These are phyloP conservation scores for Deilephila porcellus DNA, from an alignment of 2,888 invertebrate genomes.

Conservation along the genomic window DNA sequence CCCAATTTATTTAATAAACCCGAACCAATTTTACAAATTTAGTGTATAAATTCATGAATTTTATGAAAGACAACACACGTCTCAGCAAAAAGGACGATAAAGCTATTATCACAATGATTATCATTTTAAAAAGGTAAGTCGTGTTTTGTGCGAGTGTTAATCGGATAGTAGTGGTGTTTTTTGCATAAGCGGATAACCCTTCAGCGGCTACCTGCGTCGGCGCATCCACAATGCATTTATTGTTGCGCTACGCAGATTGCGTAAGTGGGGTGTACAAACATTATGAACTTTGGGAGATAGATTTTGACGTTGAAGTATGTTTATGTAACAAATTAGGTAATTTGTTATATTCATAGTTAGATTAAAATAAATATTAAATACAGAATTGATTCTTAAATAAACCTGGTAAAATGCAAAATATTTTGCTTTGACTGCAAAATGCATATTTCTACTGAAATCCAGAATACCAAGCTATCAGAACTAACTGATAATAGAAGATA, in stretches of 20 bases:
- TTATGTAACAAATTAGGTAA: too few relatives aligned
- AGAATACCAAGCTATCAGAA: too few relatives aligned
- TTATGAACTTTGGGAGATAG: conserved; percentile 45
- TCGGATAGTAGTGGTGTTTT: conserved; percentile 78
- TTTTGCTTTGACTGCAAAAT: too few relatives aligned
- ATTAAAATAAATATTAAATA: too few relatives aligned
- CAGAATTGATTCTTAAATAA: too few relatives aligned
- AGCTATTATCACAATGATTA: conserved; percentile 63
- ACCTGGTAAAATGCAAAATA: too few relatives aligned
- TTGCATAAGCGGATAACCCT: conserved; percentile 85
- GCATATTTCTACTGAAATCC: too few relatives aligned
- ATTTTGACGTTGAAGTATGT: conserved; percentile 33
- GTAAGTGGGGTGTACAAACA: conserved; percentile 64
- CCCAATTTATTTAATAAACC: background rate
- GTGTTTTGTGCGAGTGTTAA: conserved; percentile 76
- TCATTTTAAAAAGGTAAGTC: conserved; percentile 65
- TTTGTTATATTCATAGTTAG: too few relatives aligned
- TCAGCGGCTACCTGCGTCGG: conserved; percentile 73
- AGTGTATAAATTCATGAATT: background rate
- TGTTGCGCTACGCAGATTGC: conserved; percentile 64
- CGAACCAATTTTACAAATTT: background rate
- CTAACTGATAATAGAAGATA: too few relatives aligned
- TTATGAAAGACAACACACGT: conserved; percentile 49
- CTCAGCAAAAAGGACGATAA: conserved; percentile 56
- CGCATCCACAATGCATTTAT: conserved; percentile 62